Percentiles rank a stretch among this genome's conserved stretches.
Evolutionary conservation across 2,797 vertebrate species (phyloP).

Genomic region (Merluccius polli): DNA sequence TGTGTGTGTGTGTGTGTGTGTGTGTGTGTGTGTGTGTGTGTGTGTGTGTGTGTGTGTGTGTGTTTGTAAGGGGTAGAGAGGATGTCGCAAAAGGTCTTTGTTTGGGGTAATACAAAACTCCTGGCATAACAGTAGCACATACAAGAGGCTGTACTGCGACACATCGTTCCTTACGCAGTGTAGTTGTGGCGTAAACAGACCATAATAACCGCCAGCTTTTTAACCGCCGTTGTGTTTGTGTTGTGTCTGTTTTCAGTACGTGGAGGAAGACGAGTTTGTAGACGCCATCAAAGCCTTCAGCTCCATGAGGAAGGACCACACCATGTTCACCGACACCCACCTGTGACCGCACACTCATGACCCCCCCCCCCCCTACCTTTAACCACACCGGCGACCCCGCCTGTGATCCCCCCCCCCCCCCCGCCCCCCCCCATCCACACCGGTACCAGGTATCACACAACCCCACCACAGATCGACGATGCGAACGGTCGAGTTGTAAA

Average conservation of each 20-base stretch:
- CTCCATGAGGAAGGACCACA: constrained; percentile 85
- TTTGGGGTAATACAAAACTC: too few species aligned
- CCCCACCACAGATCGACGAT: too few species aligned
- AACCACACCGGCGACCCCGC: neutral
- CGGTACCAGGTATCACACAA: too few species aligned
- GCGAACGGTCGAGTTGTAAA: too few species aligned
- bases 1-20: neutral
- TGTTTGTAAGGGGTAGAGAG: too few species aligned
- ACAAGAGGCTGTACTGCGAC: neutral
- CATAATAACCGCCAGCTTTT: neutral
- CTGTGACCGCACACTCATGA: constrained; percentile 54
- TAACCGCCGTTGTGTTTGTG: neutral
- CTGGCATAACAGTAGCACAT: neutral
- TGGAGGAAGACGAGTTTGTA: constrained; percentile 86
- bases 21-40: too few species aligned
- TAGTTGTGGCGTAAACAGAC: neutral
- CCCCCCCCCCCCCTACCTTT: neutral
- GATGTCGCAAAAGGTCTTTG: too few species aligned
- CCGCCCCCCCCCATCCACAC: neutral
- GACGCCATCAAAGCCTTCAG: constrained; percentile 87
- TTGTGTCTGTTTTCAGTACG: constrained; percentile 67
- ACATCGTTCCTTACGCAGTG: neutral
- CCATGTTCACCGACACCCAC: constrained; percentile 90
- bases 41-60: too few species aligned
- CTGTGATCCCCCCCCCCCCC: neutral